Evolutionary conservation across 2,797 vertebrate genomes (phyloP), one percentile per base, ranked within the genome.

Genomic region (Sparidentex hasta): DNA sequence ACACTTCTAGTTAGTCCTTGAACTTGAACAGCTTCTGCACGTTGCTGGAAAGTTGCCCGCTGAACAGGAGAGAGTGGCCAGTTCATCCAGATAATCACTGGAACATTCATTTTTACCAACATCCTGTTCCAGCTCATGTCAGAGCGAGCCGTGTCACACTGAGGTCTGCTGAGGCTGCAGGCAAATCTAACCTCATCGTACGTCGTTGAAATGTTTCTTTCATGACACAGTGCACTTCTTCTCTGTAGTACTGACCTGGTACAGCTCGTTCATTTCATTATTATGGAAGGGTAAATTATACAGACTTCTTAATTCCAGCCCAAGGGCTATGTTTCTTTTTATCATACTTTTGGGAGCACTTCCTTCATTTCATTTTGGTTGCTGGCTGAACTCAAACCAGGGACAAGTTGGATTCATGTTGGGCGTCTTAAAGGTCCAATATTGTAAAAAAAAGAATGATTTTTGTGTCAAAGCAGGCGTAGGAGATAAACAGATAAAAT

Each of bases 71-170:
- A 46, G 48, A 4, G 18, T 54, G 41, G 41, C 18, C 5, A 14
- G 4, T 2, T 23, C 20, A 43, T 29, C 43, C 13, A 41, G 8
- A 47, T 33, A 33, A 33, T 57, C 9, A 58, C 54, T 8, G 46
- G 56, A 11, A 68, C 44, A 41, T 25, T 56, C 20, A 52, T 46
- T 25, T 47, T 55, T 3, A 47, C 3, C 11, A 54, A 54, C 64
- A 54, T 29, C 59, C 44, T 50, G 44, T 65, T 58, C 17, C 23
- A 63, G 13, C 41, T 74, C 51, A n/a, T n/a, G 27, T 9, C 23
- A 41, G 58, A 46, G 52, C 11, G 17, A 12, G 23, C 13, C 4
- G 5, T 33, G 14, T 33, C 14, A 18, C 18, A n/a, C 9, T 61
- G 41, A 44, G 23, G 11, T 57, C 29, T 33, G 25, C 11, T 25